phyloP scores from a whole-genome alignment of 2,888 invertebrate genomes.

The Matsumyia berberina region DNA sequence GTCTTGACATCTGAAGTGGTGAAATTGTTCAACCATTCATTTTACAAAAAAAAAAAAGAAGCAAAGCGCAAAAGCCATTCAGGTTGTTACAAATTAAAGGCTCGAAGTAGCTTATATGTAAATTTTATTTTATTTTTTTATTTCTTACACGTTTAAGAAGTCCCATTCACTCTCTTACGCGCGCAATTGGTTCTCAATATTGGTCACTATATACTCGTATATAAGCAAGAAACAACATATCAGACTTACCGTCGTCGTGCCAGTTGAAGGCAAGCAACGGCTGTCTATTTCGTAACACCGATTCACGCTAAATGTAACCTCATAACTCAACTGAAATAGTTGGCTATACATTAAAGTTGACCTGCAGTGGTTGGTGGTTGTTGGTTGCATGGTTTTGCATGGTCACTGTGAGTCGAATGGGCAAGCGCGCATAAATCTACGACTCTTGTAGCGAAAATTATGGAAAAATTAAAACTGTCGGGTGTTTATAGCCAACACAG shows the following conservation, averaged over 20 bases:
- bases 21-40: conserved; percentile 40
- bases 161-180: conserved; percentile 54
- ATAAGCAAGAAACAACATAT: conserved; percentile 35
- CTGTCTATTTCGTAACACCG: conserved; percentile 69
- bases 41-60: conserved; percentile 8
- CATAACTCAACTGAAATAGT: conserved; percentile 65
- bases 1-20: conserved; percentile 42
- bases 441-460: conserved; percentile 48
- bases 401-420: conserved; percentile 33
- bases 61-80: conserved; percentile 5
- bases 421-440: conserved; percentile 21
- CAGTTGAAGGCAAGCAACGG: conserved; percentile 45
- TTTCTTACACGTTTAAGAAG: conserved; percentile 39
- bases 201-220: conserved; percentile 27
- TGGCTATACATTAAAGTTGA: conserved; percentile 55
- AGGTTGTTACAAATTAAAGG: conserved; percentile 44
- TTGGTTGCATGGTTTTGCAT: conserved; percentile 24
- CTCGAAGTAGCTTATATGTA: conserved; percentile 36
- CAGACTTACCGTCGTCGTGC: conserved; percentile 62
- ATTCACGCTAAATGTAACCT: conserved; percentile 70
- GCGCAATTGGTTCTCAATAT: conserved; percentile 59
- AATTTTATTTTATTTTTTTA: conserved; percentile 19
- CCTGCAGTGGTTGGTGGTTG: conserved; percentile 48
- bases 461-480: conserved; percentile 38
- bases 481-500: conserved; percentile 43